Evolutionary conservation across 2,888 invertebrate species (phyloP), one percentile per base, ranked within the genome.

Genomic region (Eupithecia pulchellata): DNA sequence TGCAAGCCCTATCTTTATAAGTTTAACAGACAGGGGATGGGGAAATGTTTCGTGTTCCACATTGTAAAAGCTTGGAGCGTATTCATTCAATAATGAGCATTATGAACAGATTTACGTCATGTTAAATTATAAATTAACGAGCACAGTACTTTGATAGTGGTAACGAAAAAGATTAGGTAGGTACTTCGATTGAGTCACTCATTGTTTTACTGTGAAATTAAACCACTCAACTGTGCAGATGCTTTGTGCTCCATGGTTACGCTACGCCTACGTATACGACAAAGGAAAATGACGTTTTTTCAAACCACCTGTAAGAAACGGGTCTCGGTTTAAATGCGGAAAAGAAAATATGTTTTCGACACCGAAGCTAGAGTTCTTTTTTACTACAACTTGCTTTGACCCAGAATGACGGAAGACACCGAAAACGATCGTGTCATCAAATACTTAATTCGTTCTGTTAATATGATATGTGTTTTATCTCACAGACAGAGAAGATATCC

Each of bases 151-250:
- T 11, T 25, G 52, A 52, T 2, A 52, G 3, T 25, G 52, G 25
- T 25, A 11, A 25, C 25, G 11, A 25, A 25, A 52, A 25, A 20
- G 52, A 47, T 47, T 47, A 47, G 20, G 11, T n/a, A 9, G 1
- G 5, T 20, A 66, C n/a, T 52, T 64, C 13, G 14, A 13, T 34
- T 52, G 42, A 29, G 17, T 64, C 29, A 42, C 34, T 9, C 29
- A 64, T n/a, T 47, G 42, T 64, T 52, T 52, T 52, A 52, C 52
- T 25, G 11, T 52, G 25, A 25, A 52, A 52, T 52, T 11, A 52
- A 47, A 47, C 47, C 47, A 47, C 47, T 20, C 47, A 47, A 47
- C 47, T 20, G 20, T 20, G 47, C 47, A 47, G 47, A 47, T 47
- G 2, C 47, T 47, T 47, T 47, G 47, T 20, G 20, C 11, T 20